phyloP scores from a whole-genome alignment of 2,113 vertebrate genomes.

The Pachyramphus minor region DNA sequence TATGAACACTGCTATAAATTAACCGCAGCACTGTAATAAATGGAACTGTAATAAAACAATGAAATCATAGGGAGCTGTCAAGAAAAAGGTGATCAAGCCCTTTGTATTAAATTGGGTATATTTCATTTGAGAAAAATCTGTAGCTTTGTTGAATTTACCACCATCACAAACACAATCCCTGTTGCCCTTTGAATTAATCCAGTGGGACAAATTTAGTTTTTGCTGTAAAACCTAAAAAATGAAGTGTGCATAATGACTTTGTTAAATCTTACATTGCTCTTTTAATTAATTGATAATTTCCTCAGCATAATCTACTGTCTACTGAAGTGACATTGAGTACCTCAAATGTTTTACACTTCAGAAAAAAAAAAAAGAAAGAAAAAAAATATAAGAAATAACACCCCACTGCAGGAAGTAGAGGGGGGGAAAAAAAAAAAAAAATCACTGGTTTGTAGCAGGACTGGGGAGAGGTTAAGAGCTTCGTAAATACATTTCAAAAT shows the following conservation, averaged over 20 bases:
- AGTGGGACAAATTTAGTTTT: neutral
- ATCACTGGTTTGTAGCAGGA: neutral
- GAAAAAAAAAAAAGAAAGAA: accelerated
- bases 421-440: neutral
- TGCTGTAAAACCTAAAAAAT: neutral
- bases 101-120: neutral
- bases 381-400: neutral
- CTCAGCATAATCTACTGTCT: neutral
- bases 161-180: neutral
- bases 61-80: neutral
- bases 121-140: neutral
- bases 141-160: neutral
- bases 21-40: neutral
- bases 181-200: neutral
- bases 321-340: neutral
- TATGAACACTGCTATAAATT: neutral
- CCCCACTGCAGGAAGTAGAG: neutral
- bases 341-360: neutral
- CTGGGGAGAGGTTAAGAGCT: neutral
- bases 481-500: neutral
- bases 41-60: neutral
- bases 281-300: conserved; percentile 21
- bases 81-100: neutral
- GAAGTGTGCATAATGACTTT: neutral
- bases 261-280: neutral